Base-by-base conservation (phyloP, 2,888 invertebrate genomes). In the Drosophila algonquin region DNA sequence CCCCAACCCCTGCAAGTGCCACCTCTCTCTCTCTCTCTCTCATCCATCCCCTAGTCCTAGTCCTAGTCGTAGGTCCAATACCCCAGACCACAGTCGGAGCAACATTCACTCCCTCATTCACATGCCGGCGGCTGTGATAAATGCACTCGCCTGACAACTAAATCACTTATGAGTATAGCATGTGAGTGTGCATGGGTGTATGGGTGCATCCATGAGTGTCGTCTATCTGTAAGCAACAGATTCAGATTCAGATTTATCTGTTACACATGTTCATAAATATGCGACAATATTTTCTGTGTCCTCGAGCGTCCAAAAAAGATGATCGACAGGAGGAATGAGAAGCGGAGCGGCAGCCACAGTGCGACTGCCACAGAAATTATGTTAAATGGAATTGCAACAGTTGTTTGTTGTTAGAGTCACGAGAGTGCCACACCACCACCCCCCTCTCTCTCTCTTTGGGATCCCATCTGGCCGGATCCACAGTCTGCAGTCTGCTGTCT, bases 251-350 rank as follows among this genome's bases (percentile, higher is more conserved):
- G 85, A 87, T 87, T 87, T 89, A 87, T 87, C 79, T 87, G 75
- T 77, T 87, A 87, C 87, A 87, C 82, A 89, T 87, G 87, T 87
- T 87, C 89, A 87, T 87, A 87, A 89, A 89, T 87, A 87, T 84
- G 87, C 89, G 89, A 87, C 89, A 89, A 87, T 87, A 89, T 87
- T 89, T 86, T 79, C 71, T 63, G 44, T 72, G 57, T 54, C 63
- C 72, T 53, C 50, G 61, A 61, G 59, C 45, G 45, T 48, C 63
- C 69, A 70, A 73, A 40, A 40, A 40, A 72, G 71, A 68, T 87
- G 84, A 83, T 83, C 82, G 82, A 83, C 82, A 83, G 84, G 76
- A 71, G 84, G 76, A 73, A 69, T 50, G 72, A 58, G 74, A 73
- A n/a, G 64, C 79, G 59, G 61, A n/a, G 24, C 46, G 16, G 59